Conservation (phyloP, 2,797 vertebrate species). For the Enteromius trimaculatus region DNA sequence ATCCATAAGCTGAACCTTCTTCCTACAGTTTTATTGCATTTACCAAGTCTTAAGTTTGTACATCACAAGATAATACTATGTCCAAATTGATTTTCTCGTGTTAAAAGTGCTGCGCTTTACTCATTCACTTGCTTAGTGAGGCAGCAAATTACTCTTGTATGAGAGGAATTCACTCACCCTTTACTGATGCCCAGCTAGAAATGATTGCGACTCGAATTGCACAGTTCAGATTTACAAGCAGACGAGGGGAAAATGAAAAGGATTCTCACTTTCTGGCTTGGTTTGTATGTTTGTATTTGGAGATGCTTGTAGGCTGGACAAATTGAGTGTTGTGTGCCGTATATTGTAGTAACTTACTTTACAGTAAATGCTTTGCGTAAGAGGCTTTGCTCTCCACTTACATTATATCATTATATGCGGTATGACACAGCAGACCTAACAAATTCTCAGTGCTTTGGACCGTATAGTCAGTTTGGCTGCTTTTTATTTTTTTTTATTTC, state of each 20-base stretch:
- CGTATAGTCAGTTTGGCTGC: conserved; percentile 58
- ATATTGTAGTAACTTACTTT: conserved; percentile 49
- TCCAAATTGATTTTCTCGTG: not conserved
- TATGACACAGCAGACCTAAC: conserved; percentile 36
- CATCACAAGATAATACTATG: not conserved
- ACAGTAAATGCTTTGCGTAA: conserved; percentile 45
- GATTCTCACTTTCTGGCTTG: not conserved
- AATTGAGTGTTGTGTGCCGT: conserved; percentile 17
- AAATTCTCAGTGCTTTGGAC: conserved; percentile 11
- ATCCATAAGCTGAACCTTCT: not conserved
- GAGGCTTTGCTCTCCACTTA: conserved; percentile 39
- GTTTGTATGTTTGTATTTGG: conserved; percentile 1
- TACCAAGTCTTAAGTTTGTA: not conserved
- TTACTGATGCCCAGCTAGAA: not conserved
- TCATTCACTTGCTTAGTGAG: conserved; percentile 14
- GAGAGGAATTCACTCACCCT: conserved; percentile 13
- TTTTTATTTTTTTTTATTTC: conserved; percentile 27
- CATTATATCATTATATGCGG: not conserved
- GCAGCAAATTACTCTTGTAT: conserved; percentile 11
- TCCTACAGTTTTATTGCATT: not conserved
- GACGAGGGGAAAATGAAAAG: not conserved
- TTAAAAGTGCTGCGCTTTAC: conserved; percentile 1
- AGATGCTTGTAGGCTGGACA: not conserved
- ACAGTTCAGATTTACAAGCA: conserved; percentile 1
- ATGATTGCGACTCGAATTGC: conserved; percentile 19